Evolutionary conservation across 1,140 invertebrate species (phyloP), one percentile per base, ranked within the genome.

Genomic region (Musca domestica): DNA sequence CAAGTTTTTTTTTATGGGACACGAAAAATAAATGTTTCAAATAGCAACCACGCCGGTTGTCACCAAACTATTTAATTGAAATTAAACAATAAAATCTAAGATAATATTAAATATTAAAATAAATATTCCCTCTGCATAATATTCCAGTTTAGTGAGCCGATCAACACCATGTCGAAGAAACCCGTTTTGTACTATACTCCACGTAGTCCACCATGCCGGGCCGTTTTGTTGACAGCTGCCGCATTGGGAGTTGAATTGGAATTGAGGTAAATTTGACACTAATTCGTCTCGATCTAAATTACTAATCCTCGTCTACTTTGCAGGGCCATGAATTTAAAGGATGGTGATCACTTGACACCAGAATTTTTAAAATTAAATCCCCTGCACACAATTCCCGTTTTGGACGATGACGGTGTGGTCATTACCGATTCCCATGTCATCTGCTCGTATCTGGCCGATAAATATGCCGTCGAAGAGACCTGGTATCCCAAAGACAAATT

Each of bases 341-440:
- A 80, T 5, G 84, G 88, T 2, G 91, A 92, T 67, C 86, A 91
- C 34, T 71, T 88, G 70, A 88, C 84, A 3, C 86, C 88, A 1
- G 88, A 92, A 73, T 93, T 87, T 78, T 67, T 90, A 1, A 89
- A 92, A 85, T 88, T 93, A 83, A 91, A 91, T 81, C 87, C 88
- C 1, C 86, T 87, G 73, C 89, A 91, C 68, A 89, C 88, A 1
- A 84, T 91, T 64, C 90, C 90, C 0, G 88, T 88, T 0, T 82
- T 91, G 64, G 87, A 88, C 70, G 89, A 91, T 72, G 84, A 87
- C 71, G 89, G 88, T 20, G 87, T 88, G 46, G 82, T 86, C 63
- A 70, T 87, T 56, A 86, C 83, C 82, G 87, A 87, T 72, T 89
- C 89, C 72, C 86, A 88, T 68, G 84, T 88, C 1, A 88, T 89